phyloP scores from a whole-genome alignment of 2,113 vertebrate species.

The Salvelinus namaycush region DNA sequence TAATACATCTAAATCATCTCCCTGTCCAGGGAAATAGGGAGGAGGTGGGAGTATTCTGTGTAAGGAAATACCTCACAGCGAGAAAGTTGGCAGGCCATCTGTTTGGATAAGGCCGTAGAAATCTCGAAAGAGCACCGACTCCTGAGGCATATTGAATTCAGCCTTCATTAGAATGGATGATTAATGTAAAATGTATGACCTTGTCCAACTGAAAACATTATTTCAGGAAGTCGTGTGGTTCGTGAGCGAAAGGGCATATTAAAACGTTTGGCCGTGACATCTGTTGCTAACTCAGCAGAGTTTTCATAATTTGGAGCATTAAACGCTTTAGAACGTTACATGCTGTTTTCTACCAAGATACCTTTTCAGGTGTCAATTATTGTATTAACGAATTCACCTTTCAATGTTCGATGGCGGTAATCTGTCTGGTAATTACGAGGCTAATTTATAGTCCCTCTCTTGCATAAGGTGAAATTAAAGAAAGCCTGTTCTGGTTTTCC shows the following conservation, averaged over 20 bases:
- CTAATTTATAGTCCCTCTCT: constrained; percentile 1
- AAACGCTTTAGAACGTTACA: too few species aligned
- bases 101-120: constrained; percentile 46
- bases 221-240: constrained; percentile 21
- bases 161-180: constrained; percentile 47
- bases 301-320: background rate
- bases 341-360: too few species aligned
- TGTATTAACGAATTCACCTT: too few species aligned
- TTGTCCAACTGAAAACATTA: constrained; percentile 33
- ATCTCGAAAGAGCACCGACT: constrained; percentile 30
- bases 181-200: constrained; percentile 41
- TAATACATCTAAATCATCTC: constrained; percentile 44
- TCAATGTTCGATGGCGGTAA: too few species aligned
- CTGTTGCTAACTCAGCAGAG: constrained; percentile 23
- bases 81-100: constrained; percentile 46
- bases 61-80: constrained; percentile 49
- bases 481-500: constrained; percentile 23
- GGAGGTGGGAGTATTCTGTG: constrained; percentile 36
- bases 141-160: constrained; percentile 23
- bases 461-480: constrained; percentile 37
- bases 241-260: constrained; percentile 10
- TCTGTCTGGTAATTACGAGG: too few species aligned
- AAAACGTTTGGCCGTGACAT: constrained; percentile 26
- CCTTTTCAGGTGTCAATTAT: too few species aligned
- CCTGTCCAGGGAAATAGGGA: background rate